Base-by-base conservation (phyloP, 2,113 vertebrate species). In the Asarcornis scutulata region DNA sequence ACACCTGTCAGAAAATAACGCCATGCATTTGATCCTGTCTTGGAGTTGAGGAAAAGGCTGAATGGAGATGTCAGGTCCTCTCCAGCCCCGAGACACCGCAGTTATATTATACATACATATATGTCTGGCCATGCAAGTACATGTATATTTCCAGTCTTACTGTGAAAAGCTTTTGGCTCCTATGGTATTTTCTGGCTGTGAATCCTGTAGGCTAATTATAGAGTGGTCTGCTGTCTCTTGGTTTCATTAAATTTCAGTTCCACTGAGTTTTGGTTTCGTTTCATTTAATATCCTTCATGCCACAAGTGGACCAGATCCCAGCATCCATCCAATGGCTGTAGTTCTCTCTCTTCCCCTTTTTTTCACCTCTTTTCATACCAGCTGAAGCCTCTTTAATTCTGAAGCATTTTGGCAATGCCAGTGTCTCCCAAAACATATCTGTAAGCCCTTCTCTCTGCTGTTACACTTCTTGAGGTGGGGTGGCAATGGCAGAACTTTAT, bases 1-100 rank as follows among this genome's bases (percentile, higher is more conserved):
- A 94, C 85, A 88, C 83, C 94, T 94, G 88, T 80, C 76, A 95
- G 88, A 96, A 89, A 86, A 93, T 7, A 83, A 67, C 14, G 1
- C 18, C 1, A 0, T 83, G 31, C 88, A 77, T 93, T 94, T 94
- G 83, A 95, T 92, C 90, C 66, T 74, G 75, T 31, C 79, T 94
- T 62, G 27, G 75, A 85, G 59, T 55, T 80, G 85, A 50, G 59
- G 63, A 71, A 80, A 86, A 77, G 59, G 5, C 59, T 69, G 67
- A 83, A 55, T 1, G 21, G n/a, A 46, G 72, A 1, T 95, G 88
- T 91, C 36, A 29, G 46, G 91, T 25, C 38, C 53, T 79, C 66
- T 58, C 74, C 63, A 94, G 79, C 83, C 75, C 75, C 6, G 31
- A 63, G 63, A 96, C 50, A 81, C 73, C 46, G 21, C 6, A 46